phyloP scores from a whole-genome alignment of 1,140 invertebrate genomes.

The Dysdera silvatica region DNA sequence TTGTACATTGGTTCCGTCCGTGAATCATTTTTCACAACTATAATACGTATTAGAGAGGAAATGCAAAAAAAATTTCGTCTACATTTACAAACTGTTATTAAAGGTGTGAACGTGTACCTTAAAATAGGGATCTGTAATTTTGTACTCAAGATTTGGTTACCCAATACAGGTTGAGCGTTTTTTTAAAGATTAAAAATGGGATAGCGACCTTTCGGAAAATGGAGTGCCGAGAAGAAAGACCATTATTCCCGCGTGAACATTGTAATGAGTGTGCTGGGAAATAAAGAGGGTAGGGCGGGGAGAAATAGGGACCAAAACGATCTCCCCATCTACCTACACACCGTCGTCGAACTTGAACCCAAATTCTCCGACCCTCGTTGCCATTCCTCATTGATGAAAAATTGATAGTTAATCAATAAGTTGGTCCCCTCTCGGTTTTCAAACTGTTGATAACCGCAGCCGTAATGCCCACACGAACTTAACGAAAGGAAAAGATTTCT shows the following conservation, averaged over 20 bases:
- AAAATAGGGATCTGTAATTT: too few species aligned
- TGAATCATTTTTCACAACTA: background rate
- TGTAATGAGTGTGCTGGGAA: too few species aligned
- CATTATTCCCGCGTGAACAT: constrained; percentile 29
- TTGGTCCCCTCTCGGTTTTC: background rate
- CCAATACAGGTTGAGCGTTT: too few species aligned
- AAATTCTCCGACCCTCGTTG: background rate
- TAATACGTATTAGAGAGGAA: background rate
- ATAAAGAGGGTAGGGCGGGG: background rate
- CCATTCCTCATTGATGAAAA: constrained; percentile 24
- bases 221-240: constrained; percentile 3
- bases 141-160: too few species aligned
- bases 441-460: constrained; percentile 30
- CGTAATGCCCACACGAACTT: constrained; percentile 16
- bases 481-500: too few species aligned
- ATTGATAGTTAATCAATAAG: constrained; percentile 31
- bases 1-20: background rate
- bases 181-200: constrained; percentile 16
- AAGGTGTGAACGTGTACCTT: too few species aligned
- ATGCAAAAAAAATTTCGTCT: background rate
- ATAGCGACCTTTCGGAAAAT: constrained; percentile 7
- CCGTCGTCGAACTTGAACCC: too few species aligned
- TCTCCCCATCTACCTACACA: background rate
- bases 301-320: background rate
- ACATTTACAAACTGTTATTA: background rate